A percentile compares a stretch with the other conserved stretches of the same genome.
These are phyloP conservation scores for Callosobruchus maculatus DNA, from an alignment of 2,888 invertebrate genomes.

Conservation along the genomic window DNA sequence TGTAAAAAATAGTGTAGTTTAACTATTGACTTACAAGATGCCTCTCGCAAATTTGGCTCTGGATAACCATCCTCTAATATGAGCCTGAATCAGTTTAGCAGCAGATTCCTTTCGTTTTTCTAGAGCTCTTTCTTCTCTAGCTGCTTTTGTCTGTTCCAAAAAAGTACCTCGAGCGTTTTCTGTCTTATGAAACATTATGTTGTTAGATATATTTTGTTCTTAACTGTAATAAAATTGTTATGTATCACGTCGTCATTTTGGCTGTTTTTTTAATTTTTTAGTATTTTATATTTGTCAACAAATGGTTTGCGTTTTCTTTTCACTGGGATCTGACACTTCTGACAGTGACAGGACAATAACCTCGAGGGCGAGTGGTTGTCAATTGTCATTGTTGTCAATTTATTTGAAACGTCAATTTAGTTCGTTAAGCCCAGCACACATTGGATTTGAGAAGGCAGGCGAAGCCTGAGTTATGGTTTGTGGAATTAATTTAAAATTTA, in stretches of 20 bases:
- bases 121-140: conserved; percentile 82
- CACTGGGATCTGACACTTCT: too few relatives aligned
- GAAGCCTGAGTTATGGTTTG: too few relatives aligned
- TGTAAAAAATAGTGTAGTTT: not conserved
- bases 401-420: too few relatives aligned
- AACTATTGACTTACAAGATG: conserved; percentile 62
- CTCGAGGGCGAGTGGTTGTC: too few relatives aligned
- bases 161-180: conserved; percentile 73
- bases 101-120: conserved; percentile 79
- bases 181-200: conserved; percentile 58
- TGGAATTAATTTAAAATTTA: too few relatives aligned
- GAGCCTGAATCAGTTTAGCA: conserved; percentile 71
- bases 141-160: conserved; percentile 86
- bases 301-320: not conserved
- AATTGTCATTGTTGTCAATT: too few relatives aligned
- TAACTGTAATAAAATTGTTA: not conserved
- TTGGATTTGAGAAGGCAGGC: too few relatives aligned
- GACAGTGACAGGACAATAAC: too few relatives aligned
- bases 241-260: not conserved
- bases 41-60: conserved; percentile 59
- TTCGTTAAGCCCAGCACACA: too few relatives aligned
- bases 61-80: conserved; percentile 70
- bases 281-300: not conserved
- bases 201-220: not conserved
- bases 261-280: not conserved